These are phyloP conservation scores for Adelognathus sp. DNA, from an alignment of 2,888 invertebrate genomes.

Conservation along the genomic window DNA sequence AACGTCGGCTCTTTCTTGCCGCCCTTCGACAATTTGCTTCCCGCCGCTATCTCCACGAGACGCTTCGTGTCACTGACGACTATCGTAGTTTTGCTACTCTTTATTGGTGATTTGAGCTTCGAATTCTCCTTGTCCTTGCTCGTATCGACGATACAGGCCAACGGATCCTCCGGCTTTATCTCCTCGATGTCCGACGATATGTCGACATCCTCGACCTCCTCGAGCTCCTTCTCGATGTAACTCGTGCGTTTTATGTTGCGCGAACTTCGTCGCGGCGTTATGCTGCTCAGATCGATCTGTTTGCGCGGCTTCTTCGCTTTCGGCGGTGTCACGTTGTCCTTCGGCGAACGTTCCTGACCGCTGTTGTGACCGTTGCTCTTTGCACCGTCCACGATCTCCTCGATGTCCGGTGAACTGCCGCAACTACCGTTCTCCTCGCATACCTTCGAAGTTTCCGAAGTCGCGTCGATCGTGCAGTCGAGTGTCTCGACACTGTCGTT, in stretches of 20 bases:
- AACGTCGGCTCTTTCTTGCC: constrained; percentile 88
- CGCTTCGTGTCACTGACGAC: constrained; percentile 89
- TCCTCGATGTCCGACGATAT: constrained; percentile 87
- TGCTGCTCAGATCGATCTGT: constrained; percentile 75
- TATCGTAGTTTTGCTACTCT: constrained; percentile 82
- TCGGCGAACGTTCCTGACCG: constrained; percentile 63
- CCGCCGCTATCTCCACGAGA: constrained; percentile 87
- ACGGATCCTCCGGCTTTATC: constrained; percentile 84
- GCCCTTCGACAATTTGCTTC: constrained; percentile 81
- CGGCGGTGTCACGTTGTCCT: constrained; percentile 61
- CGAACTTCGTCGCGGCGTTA: constrained; percentile 83
- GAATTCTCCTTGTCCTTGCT: constrained; percentile 79
- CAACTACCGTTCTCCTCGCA: constrained; percentile 79
- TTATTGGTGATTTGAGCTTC: constrained; percentile 74
- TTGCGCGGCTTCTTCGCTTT: constrained; percentile 75
- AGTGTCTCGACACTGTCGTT: constrained; percentile 71
- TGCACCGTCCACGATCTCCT: constrained; percentile 76
- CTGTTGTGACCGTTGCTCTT: constrained; percentile 74
- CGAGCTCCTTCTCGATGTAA: constrained; percentile 82
- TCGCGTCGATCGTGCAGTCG: constrained; percentile 67
- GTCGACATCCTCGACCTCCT: constrained; percentile 82
- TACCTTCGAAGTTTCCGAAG: constrained; percentile 72
- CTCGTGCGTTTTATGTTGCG: constrained; percentile 84
- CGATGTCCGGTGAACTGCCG: constrained; percentile 78
- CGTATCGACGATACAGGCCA: constrained; percentile 81